Percentiles rank a stretch among this genome's conserved stretches.
phyloP scores from a whole-genome alignment of 2,888 invertebrate genomes.

The Ischnus inquisitorius region DNA sequence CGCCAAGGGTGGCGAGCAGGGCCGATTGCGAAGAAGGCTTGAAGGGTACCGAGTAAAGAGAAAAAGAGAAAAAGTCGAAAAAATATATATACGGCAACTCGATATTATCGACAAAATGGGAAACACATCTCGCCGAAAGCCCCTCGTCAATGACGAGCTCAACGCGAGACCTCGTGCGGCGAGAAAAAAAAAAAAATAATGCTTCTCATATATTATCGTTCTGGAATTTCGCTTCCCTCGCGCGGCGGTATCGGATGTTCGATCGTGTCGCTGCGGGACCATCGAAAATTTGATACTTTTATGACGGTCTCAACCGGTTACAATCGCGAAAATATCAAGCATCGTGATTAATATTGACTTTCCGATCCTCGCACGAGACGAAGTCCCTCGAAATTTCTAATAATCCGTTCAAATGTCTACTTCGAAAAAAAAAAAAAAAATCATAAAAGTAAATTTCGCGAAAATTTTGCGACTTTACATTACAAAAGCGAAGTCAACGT shows the following conservation, averaged over 20 bases:
- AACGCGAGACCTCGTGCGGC: neutral
- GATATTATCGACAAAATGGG: slow-evolving; percentile 60
- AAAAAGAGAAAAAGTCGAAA: too few relatives aligned
- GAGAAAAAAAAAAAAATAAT: neutral
- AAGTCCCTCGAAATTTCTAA: too few relatives aligned
- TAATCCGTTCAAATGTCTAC: too few relatives aligned
- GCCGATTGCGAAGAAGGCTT: slow-evolving; percentile 16
- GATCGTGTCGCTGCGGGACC: neutral
- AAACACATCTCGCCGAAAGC: slow-evolving; percentile 8
- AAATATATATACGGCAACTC: slow-evolving; percentile 42
- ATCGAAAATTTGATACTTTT: too few relatives aligned
- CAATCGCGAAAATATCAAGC: too few relatives aligned
- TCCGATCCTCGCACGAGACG: too few relatives aligned
- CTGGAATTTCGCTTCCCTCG: neutral
- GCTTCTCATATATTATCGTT: slow-evolving; percentile 6
- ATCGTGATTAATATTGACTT: neutral
- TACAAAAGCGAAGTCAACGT: neutral
- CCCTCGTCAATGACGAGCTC: slow-evolving; percentile 9
- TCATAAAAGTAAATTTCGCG: too few relatives aligned
- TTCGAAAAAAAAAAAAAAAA: too few relatives aligned
- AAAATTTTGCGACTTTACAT: too few relatives aligned
- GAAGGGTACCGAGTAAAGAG: slow-evolving; percentile 17
- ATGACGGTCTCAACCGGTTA: too few relatives aligned
- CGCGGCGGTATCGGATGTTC: neutral
- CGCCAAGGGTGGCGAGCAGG: neutral